Conservation (phyloP, 2,113 vertebrate genomes). For the Aptenodytes forsteri region DNA sequence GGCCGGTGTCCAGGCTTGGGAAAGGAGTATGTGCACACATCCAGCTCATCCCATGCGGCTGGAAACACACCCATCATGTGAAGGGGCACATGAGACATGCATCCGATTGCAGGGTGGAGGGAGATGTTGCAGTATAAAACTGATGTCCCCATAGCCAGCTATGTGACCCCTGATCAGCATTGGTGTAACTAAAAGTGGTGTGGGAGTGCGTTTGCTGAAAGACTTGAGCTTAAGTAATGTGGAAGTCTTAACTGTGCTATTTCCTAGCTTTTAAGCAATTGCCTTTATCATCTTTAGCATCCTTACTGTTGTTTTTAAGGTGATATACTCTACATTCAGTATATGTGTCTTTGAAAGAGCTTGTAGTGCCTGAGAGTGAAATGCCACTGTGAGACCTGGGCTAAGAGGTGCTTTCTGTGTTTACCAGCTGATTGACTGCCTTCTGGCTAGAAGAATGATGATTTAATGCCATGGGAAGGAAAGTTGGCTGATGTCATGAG, state of each 20-base stretch:
- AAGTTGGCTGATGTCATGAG: background rate
- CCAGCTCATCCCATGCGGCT: background rate
- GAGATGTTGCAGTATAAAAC: background rate
- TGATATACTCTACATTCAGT: background rate
- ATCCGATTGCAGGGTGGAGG: background rate
- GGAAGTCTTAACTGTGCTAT: background rate
- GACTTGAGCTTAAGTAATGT: background rate
- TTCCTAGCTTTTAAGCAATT: background rate
- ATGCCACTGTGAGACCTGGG: too few species aligned
- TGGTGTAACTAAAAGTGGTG: background rate
- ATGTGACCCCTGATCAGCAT: background rate
- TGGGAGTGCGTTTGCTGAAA: background rate
- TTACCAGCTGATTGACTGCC: background rate
- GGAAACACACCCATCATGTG: background rate
- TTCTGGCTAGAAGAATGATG: background rate
- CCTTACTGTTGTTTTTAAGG: background rate
- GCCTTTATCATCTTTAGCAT: background rate
- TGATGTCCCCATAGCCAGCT: background rate
- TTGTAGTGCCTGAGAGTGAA: background rate
- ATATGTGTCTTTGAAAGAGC: background rate
- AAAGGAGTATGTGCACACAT: background rate
- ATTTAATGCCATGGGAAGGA: background rate
- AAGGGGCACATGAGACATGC: background rate
- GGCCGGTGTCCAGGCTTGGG: background rate
- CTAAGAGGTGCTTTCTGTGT: background rate